Evolutionary conservation across 2,113 vertebrate genomes (phyloP).

Genomic region (Clarias macrocephalus): DNA sequence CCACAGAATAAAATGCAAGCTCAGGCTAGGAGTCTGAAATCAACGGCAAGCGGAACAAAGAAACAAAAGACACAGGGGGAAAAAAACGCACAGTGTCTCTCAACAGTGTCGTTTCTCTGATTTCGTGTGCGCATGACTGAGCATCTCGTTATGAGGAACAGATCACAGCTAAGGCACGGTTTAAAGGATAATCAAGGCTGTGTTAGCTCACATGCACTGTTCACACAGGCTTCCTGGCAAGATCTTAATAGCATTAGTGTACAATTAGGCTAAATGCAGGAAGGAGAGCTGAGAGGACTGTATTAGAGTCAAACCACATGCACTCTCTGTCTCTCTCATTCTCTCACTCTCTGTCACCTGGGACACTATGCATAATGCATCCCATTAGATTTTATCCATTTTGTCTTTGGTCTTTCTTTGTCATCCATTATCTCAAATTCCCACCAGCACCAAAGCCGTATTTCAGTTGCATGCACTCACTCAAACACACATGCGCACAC

Average conservation of each 20-base stretch:
- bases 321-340: too few species aligned
- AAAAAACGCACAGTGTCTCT: not conserved
- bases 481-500: not conserved
- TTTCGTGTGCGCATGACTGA: not conserved
- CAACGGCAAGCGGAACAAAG: not conserved
- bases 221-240: conserved; percentile 44
- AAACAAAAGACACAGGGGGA: not conserved
- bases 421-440: not conserved
- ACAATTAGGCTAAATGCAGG: conserved; percentile 70
- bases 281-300: conserved; percentile 3
- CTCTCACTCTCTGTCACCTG: not conserved
- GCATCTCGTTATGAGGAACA: not conserved
- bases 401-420: not conserved
- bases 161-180: not conserved
- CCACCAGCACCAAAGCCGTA: not conserved
- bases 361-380: not conserved
- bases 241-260: conserved; percentile 65
- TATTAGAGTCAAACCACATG: not conserved
- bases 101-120: not conserved
- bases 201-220: conserved; percentile 25
- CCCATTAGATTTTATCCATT: not conserved
- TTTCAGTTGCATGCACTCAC: not conserved
- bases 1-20: conserved; percentile 8
- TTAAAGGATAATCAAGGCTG: not conserved
- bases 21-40: not conserved